Evolutionary conservation across 2,888 invertebrate species (phyloP).

Genomic region (Acrocyrtus sp.): DNA sequence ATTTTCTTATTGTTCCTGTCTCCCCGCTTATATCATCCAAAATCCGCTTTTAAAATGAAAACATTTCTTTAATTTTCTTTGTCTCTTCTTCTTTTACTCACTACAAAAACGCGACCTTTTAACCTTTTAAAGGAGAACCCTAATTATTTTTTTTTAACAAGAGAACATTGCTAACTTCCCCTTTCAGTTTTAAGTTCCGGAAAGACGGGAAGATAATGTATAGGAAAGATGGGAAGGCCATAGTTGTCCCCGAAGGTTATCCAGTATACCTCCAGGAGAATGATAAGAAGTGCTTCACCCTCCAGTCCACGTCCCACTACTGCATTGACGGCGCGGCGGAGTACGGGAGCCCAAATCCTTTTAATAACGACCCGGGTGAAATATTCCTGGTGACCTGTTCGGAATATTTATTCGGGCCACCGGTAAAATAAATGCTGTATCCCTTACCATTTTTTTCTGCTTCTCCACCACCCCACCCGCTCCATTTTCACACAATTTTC

Average conservation of each 20-base stretch:
- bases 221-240: constrained; percentile 40
- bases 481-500: too few species aligned
- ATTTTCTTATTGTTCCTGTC: background rate
- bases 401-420: constrained; percentile 31
- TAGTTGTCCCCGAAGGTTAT: constrained; percentile 17
- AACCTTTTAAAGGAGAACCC: too few species aligned
- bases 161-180: too few species aligned
- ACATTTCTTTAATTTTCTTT: background rate
- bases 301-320: constrained; percentile 39
- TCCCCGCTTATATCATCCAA: background rate
- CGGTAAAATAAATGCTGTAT: too few species aligned
- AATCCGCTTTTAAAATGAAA: background rate
- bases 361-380: constrained; percentile 45
- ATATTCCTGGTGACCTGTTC: constrained; percentile 50
- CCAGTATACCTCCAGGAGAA: constrained; percentile 34
- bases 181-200: constrained; percentile 48
- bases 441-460: too few species aligned
- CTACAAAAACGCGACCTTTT: too few species aligned
- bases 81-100: too few species aligned
- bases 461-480: too few species aligned
- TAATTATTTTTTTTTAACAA: background rate
- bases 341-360: constrained; percentile 41
- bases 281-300: constrained; percentile 39
- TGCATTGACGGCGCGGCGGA: constrained; percentile 53
- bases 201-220: constrained; percentile 49